These are phyloP conservation scores for Pseudopipra pipra DNA, from an alignment of 2,113 vertebrate species.

Conservation along the genomic window DNA sequence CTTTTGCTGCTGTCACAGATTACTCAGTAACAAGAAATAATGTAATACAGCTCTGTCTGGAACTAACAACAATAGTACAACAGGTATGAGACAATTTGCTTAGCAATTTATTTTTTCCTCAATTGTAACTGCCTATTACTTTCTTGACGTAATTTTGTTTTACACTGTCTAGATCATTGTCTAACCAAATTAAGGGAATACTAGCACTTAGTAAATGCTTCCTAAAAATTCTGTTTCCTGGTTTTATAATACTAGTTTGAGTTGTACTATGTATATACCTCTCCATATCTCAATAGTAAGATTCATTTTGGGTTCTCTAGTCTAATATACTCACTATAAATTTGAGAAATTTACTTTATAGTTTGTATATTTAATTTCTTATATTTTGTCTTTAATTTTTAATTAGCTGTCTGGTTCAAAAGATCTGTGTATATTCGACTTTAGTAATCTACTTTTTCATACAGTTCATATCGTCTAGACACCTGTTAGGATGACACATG, in stretches of 20 bases:
- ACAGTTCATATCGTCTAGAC: neutral
- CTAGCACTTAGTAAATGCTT: neutral
- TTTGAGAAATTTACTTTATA: neutral
- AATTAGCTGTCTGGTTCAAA: neutral
- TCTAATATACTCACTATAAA: neutral
- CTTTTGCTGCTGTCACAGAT: slow-evolving; percentile 96
- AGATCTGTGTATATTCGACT: neutral
- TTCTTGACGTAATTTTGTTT: neutral
- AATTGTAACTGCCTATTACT: neutral
- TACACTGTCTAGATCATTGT: neutral
- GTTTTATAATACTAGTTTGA: neutral
- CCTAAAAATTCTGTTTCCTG: neutral
- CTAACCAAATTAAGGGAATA: neutral
- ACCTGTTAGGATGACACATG: neutral
- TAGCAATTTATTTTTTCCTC: neutral
- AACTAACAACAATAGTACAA: slow-evolving; percentile 97
- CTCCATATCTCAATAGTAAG: neutral
- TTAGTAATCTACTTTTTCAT: neutral
- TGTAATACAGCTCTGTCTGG: slow-evolving; percentile 98
- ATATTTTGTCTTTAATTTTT: neutral
- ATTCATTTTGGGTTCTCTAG: neutral
- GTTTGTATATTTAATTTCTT: neutral
- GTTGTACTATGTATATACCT: neutral
- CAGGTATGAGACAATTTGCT: slow-evolving; percentile 80
- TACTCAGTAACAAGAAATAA: slow-evolving; percentile 98